Evolutionary conservation across 2,797 vertebrate species (phyloP), one percentile per base, ranked within the genome.

Genomic region (Neosalanx taihuensis): DNA sequence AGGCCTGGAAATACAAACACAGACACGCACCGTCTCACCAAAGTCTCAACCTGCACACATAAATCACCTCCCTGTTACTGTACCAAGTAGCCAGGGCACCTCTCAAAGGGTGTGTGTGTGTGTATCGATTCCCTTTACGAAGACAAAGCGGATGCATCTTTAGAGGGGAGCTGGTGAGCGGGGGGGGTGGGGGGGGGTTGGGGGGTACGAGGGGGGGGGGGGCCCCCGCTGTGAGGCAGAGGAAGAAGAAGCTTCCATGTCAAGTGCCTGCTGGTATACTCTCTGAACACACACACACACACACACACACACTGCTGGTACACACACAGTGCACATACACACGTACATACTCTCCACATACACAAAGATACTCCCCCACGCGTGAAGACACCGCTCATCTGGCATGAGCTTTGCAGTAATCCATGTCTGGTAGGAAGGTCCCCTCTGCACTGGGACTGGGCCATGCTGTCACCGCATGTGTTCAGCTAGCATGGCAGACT

Each of bases 201-300:
- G 5, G 7, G 5, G 35, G 35, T 6, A 7, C 5, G 35, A 37
- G 6, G 5, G 6, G 33, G 35, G 85, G 61, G 64, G 79, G 72
- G 86, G 23, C 89, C 87, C 91, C 83, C 69, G 82, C 89, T 81
- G 91, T 85, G 91, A 85, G 77, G 81, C 81, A 85, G 87, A 90
- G 89, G 91, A 92, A 91, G 88, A 92, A 90, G 91, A 90, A 91
- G 85, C 72, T 67, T 81, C 75, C 53, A 80, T 91, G 89, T 91
- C 86, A 88, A 90, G 82, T 86, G 83, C 92, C 51, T n/a, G 51
- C 51, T 53, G 37, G 10, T 41, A 49, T 26, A 41, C 23, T 26
- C 23, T 26, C 23, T 72, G n/a, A 15, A 57, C 53, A 57, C 58
- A 59, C 58, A 29, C 58, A 59, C 57, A 59, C 57, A 59, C n/a